phyloP scores from a whole-genome alignment of 2,113 vertebrate genomes.

The Monopterus albus region DNA sequence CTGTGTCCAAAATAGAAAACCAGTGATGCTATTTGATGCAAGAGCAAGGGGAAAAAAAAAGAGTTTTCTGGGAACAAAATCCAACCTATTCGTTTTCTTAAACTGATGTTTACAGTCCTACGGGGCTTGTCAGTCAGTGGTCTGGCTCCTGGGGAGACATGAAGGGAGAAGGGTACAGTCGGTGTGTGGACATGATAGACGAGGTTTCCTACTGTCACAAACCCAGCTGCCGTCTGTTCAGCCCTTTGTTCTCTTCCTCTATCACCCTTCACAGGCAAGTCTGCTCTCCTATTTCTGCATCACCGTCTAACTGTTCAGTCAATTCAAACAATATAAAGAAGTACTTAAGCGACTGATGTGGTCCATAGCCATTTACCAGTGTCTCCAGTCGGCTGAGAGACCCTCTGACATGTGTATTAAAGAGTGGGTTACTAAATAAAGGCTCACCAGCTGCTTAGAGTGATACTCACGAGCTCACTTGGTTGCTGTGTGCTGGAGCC shows the following conservation, averaged over 20 bases:
- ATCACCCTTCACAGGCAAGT: background rate
- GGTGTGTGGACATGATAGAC: constrained; percentile 5
- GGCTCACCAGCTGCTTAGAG: constrained; percentile 23
- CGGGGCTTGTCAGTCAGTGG: constrained; percentile 19
- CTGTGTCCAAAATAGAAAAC: constrained; percentile 11
- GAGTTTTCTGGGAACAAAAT: background rate
- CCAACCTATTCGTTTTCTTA: constrained; percentile 15
- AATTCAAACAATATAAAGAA: constrained; percentile 45
- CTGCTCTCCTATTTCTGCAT: background rate
- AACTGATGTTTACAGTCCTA: constrained; percentile 22
- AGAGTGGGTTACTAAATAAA: constrained; percentile 38
- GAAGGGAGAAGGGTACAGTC: background rate
- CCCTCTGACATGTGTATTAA: constrained; percentile 20
- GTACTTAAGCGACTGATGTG: constrained; percentile 30
- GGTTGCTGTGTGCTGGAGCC: background rate
- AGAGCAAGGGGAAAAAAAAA: background rate
- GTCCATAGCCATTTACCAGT: constrained; percentile 1
- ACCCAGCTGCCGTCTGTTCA: constrained; percentile 1
- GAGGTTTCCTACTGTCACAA: constrained; percentile 12
- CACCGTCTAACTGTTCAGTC: constrained; percentile 12
- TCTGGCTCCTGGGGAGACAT: constrained; percentile 10
- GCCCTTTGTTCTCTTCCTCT: background rate
- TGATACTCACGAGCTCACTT: constrained; percentile 19
- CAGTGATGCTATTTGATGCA: background rate
- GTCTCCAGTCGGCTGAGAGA: constrained; percentile 34